Evolutionary conservation across 2,113 vertebrate species (phyloP).

Genomic region (Macaca fascicularis): T2T-MFA8v1.1 NC_088377.1:115864001-115864500

Average conservation of each 20-base stretch:
- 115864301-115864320: background rate
- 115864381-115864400: background rate
- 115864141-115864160: background rate
- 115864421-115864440: background rate
- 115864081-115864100: background rate
- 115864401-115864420: background rate
- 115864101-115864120: conserved; percentile 26
- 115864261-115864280: background rate
- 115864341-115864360: background rate
- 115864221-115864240: background rate
- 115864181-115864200: background rate
- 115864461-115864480: background rate
- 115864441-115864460: background rate
- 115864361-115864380: background rate
- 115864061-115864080: background rate
- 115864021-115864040: conserved; percentile 9
- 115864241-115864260: background rate
- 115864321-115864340: background rate
- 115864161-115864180: background rate
- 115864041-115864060: background rate
- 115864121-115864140: background rate
- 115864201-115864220: background rate
- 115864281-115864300: background rate
- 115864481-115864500: conserved; percentile 22
- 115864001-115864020: background rate